Base-by-base conservation (phyloP, 2,888 invertebrate genomes). In the Balanococcus diminutus region DNA sequence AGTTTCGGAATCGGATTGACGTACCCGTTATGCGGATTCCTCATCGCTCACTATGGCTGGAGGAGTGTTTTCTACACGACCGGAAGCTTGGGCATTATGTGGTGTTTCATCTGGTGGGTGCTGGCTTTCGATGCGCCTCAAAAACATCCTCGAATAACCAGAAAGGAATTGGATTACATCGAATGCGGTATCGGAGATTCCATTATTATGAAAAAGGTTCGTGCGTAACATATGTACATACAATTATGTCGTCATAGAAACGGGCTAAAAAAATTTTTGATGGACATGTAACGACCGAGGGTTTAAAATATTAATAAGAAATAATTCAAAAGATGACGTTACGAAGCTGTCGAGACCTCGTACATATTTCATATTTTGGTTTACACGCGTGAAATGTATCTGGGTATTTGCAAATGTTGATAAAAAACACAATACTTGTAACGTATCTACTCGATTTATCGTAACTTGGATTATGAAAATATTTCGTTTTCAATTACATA, bases 1-100 rank as follows among this genome's bases (percentile, higher is more conserved):
- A 94, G 94, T 89, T 93, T 94, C 88, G 94, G 94, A 31, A 94
- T 94, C 88, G 94, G 94, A 9, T 89, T 94, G 88, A 94, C 94
- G 42, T 94, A 94, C 89, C 93, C 93, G 16, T 90, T 94, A 61
- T 93, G 93, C 89, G 94, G 94, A 51, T 93, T 93, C 89, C 91
- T 94, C 88, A 94, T 94, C 88, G 92, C 93, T 46, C 91, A 92
- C 87, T 92, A 92, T 86, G 94, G 94, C 84, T 94, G 94, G 94
- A 91, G 92, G 14, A 91, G 92, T 28, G 93, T 94, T 11, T 94
- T 94, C 90, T 94, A 94, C 89, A 93, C 93, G 14, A 94, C 94
- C 6, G 94, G 94, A 4, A 91, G 91, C 32, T 91, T 93, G 86
- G 93, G 93, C 3, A 90, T 92, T 84, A 87, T 91, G 1, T 94